A percentile compares a stretch with the other conserved stretches of the same genome.
Evolutionary conservation across 1,140 invertebrate species (phyloP).

Genomic region (Vanessa atalanta): DNA sequence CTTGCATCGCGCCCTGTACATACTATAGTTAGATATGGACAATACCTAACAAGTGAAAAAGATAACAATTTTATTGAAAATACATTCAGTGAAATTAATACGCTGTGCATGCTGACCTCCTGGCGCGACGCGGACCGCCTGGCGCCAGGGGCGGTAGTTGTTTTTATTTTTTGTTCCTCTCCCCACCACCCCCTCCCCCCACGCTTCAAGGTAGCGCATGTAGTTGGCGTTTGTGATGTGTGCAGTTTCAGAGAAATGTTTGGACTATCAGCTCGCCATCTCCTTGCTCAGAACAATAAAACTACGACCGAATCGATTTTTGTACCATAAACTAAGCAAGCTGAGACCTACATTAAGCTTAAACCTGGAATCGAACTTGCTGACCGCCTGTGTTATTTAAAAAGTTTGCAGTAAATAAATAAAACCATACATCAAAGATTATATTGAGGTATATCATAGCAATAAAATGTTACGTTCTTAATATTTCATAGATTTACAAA

Average conservation of each 20-base stretch:
- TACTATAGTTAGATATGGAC: constrained; percentile 77
- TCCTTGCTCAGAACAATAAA: too few species aligned
- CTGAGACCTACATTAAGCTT: too few species aligned
- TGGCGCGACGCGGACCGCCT: constrained; percentile 14
- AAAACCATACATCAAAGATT: too few species aligned
- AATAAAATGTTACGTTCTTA: too few species aligned
- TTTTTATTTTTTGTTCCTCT: constrained; percentile 55
- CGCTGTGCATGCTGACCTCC: constrained; percentile 31
- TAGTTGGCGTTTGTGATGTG: constrained; percentile 51
- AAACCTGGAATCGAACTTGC: too few species aligned
- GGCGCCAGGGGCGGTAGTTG: constrained; percentile 38
- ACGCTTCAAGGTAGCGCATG: constrained; percentile 43
- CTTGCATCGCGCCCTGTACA: constrained; percentile 57
- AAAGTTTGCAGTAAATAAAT: too few species aligned
- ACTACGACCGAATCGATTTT: too few species aligned
- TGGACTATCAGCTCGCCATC: too few species aligned
- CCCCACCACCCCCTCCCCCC: constrained; percentile 10
- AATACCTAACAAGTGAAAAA: constrained; percentile 79
- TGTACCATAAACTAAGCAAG: too few species aligned
- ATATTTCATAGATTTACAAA: too few species aligned
- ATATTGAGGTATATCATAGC: too few species aligned
- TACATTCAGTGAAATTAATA: constrained; percentile 76
- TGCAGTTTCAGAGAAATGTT: constrained; percentile 33
- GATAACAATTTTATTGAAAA: constrained; percentile 76
- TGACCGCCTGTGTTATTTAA: too few species aligned